phyloP scores from a whole-genome alignment of 2,888 invertebrate species.

The Herminia tarsipennalis region DNA sequence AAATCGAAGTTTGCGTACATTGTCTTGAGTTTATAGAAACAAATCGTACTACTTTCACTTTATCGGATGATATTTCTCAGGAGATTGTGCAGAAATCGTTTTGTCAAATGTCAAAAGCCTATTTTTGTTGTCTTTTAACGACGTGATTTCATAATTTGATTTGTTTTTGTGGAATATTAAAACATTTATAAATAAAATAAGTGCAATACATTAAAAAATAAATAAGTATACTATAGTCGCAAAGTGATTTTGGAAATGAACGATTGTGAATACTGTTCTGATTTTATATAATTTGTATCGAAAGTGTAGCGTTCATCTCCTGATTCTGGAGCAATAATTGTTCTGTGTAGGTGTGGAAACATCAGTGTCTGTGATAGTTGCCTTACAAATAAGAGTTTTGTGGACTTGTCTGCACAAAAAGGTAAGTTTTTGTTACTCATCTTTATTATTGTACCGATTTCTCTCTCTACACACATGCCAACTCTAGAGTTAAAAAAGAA shows the following conservation, averaged over 20 bases:
- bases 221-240: slow-evolving; percentile 6
- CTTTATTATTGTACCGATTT: background rate
- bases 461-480: too few species aligned
- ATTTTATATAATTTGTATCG: slow-evolving; percentile 10
- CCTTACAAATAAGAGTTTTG: slow-evolving; percentile 10
- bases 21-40: background rate
- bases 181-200: background rate
- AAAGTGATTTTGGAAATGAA: slow-evolving; percentile 12
- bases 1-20: background rate
- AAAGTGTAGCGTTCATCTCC: slow-evolving; percentile 11
- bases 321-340: slow-evolving; percentile 10
- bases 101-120: slow-evolving; percentile 41
- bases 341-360: slow-evolving; percentile 33
- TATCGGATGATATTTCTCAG: slow-evolving; percentile 21
- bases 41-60: slow-evolving; percentile 39
- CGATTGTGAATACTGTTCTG: slow-evolving; percentile 2
- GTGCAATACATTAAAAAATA: slow-evolving; percentile 5
- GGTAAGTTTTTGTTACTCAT: slow-evolving; percentile 24
- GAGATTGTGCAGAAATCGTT: slow-evolving; percentile 24
- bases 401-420: slow-evolving; percentile 21
- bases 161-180: slow-evolving; percentile 9
- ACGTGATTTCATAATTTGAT: slow-evolving; percentile 30
- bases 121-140: slow-evolving; percentile 41
- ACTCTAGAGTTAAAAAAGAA: too few species aligned
- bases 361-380: slow-evolving; percentile 31